A percentile compares a stretch with the other conserved stretches of the same genome.
These are phyloP conservation scores for Toxotes lorentzi DNA, from an alignment of 2,797 vertebrate species.

Conservation along the genomic window DNA sequence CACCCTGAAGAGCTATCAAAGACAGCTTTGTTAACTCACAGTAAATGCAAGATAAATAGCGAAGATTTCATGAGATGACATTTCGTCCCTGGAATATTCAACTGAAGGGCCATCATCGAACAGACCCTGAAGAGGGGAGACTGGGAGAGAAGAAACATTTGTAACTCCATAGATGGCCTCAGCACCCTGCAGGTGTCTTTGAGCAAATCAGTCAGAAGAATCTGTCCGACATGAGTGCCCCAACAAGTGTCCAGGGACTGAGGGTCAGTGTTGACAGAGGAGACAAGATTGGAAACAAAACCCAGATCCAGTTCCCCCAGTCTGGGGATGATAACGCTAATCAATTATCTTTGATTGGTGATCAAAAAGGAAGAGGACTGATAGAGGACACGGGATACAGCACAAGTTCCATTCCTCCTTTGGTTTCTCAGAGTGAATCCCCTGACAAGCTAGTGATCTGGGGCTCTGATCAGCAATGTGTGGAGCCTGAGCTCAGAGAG, in stretches of 20 bases:
- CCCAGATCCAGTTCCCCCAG: slow-evolving; percentile 71
- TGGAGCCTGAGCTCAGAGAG: slow-evolving; percentile 81
- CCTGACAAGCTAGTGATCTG: slow-evolving; percentile 86
- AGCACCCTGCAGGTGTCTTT: slow-evolving; percentile 62
- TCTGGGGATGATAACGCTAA: slow-evolving; percentile 93
- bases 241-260: slow-evolving; percentile 74
- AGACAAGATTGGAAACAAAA: slow-evolving; percentile 89
- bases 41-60: slow-evolving; percentile 41
- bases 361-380: slow-evolving; percentile 58
- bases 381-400: slow-evolving; percentile 72
- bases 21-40: slow-evolving; percentile 13
- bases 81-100: slow-evolving; percentile 58
- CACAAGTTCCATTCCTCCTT: slow-evolving; percentile 78
- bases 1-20: slow-evolving; percentile 42
- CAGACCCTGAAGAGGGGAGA: slow-evolving; percentile 30
- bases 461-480: slow-evolving; percentile 82
- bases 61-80: slow-evolving; percentile 72
- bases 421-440: slow-evolving; percentile 83
- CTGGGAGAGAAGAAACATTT: slow-evolving; percentile 28
- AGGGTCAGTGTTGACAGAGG: slow-evolving; percentile 83
- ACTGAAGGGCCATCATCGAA: slow-evolving; percentile 35
- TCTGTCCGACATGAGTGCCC: slow-evolving; percentile 79
- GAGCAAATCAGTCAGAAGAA: slow-evolving; percentile 46
- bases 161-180: slow-evolving; percentile 77
- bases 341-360: slow-evolving; percentile 77